These are phyloP conservation scores for Temnothorax ravouxi DNA, from an alignment of 2,888 invertebrate species.

Conservation along the genomic window DNA sequence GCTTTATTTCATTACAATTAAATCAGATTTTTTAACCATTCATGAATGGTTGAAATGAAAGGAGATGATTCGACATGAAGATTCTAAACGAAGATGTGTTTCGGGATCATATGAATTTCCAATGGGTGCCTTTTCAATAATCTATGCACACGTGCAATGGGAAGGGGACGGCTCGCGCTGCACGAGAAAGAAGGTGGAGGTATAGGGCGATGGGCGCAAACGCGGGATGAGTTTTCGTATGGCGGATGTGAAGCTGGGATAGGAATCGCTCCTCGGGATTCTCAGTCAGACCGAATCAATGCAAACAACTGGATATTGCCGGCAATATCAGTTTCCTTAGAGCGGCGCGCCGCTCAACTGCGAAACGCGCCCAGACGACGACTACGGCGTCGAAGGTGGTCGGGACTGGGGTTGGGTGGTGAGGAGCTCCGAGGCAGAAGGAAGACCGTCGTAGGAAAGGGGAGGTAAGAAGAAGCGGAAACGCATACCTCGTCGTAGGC, in stretches of 20 bases:
- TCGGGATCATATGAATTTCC: constrained; percentile 72
- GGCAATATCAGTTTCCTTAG: constrained; percentile 83
- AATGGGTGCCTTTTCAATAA: constrained; percentile 76
- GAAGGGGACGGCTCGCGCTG: neutral
- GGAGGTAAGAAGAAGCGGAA: constrained; percentile 62
- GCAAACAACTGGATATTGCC: constrained; percentile 85
- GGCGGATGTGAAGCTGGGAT: constrained; percentile 70
- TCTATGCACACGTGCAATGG: constrained; percentile 75
- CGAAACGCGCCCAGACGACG: constrained; percentile 78
- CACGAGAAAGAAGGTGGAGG: constrained; percentile 19
- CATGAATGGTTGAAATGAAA: neutral
- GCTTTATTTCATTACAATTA: neutral
- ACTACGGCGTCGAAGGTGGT: constrained; percentile 69
- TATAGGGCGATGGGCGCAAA: constrained; percentile 30
- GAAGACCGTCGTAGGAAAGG: constrained; percentile 32
- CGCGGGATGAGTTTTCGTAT: constrained; percentile 63
- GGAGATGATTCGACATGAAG: constrained; percentile 49
- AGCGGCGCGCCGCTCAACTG: constrained; percentile 81
- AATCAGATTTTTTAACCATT: neutral
- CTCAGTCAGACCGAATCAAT: constrained; percentile 83
- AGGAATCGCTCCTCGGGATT: constrained; percentile 80
- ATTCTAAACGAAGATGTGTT: constrained; percentile 74
- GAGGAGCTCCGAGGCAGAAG: constrained; percentile 58
- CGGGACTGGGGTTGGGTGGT: no score
- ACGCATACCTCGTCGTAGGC: constrained; percentile 73